A percentile compares a stretch with the other conserved stretches of the same genome.
Evolutionary conservation across 2,797 vertebrate genomes (phyloP).

Genomic region (Acrossocheilus wenchowensis): DNA sequence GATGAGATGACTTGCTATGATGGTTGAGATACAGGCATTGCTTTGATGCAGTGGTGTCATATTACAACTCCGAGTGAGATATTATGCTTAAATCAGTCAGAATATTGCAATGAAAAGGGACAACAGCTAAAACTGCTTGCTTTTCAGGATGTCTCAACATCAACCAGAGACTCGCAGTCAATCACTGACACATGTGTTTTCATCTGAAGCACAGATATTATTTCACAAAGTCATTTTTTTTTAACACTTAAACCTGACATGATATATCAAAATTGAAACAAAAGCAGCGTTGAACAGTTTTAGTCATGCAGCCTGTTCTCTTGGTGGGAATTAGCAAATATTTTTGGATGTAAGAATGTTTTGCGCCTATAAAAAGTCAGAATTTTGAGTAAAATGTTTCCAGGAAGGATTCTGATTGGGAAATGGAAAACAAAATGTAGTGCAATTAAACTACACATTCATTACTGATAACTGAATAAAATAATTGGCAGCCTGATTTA

Average conservation of each 20-base stretch:
- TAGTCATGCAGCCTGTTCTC: constrained; percentile 57
- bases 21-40: constrained; percentile 18
- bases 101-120: constrained; percentile 23
- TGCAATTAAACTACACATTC: constrained; percentile 82
- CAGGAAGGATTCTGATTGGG: constrained; percentile 75
- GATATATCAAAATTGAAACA: background rate
- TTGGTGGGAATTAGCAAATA: constrained; percentile 74
- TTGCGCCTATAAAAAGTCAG: constrained; percentile 80
- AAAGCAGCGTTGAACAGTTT: background rate
- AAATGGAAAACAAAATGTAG: constrained; percentile 79
- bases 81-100: constrained; percentile 18
- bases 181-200: background rate
- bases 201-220: background rate
- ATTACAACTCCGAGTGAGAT: constrained; percentile 22
- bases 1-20: constrained; percentile 18
- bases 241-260: background rate
- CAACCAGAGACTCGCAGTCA: background rate
- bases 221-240: background rate
- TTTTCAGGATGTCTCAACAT: background rate
- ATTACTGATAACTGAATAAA: constrained; percentile 79
- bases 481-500: constrained; percentile 73
- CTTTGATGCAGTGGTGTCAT: constrained; percentile 30
- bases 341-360: constrained; percentile 79
- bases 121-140: constrained; percentile 7
- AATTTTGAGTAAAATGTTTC: constrained; percentile 79